Evolutionary conservation across 2,113 vertebrate genomes (phyloP).

Genomic region (Dromaius novaehollandiae): DNA sequence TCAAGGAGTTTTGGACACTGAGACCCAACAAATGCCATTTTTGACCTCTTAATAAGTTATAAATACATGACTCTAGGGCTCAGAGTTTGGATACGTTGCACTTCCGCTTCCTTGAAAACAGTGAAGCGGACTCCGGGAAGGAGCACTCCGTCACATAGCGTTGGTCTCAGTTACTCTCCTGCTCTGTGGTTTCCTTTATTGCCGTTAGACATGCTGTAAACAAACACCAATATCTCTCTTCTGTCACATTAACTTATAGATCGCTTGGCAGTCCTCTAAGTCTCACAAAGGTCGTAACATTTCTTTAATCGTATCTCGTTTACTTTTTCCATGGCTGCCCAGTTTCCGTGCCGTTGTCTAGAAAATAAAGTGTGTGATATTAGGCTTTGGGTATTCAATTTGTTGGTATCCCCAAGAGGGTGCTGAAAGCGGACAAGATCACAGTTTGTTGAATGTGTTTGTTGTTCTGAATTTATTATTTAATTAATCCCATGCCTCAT

Average conservation of each 20-base stretch:
- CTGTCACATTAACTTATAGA: constrained; percentile 6
- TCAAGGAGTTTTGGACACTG: background rate
- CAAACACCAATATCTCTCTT: constrained; percentile 34
- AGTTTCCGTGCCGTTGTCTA: background rate
- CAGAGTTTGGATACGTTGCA: background rate
- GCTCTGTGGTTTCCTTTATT: constrained; percentile 26
- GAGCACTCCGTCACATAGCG: background rate
- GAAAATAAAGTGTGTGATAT: background rate
- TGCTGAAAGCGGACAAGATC: background rate
- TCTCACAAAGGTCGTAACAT: constrained; percentile 44
- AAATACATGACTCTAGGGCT: constrained; percentile 11
- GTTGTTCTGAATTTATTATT: constrained; percentile 38
- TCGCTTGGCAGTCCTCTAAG: constrained; percentile 19
- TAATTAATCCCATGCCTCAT: constrained; percentile 10
- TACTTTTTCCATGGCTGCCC: constrained; percentile 27
- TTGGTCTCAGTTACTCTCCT: constrained; percentile 26
- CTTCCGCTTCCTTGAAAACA: background rate
- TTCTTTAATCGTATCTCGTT: constrained; percentile 50
- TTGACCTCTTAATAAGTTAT: constrained; percentile 54
- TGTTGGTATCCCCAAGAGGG: background rate
- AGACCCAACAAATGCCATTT: constrained; percentile 21
- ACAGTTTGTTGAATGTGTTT: constrained; percentile 9
- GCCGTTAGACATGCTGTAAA: constrained; percentile 47
- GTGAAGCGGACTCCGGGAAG: background rate
- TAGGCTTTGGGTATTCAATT: constrained; percentile 28